Base-by-base conservation (phyloP, 2,888 invertebrate species). In the Drosophila maculinotata region DNA sequence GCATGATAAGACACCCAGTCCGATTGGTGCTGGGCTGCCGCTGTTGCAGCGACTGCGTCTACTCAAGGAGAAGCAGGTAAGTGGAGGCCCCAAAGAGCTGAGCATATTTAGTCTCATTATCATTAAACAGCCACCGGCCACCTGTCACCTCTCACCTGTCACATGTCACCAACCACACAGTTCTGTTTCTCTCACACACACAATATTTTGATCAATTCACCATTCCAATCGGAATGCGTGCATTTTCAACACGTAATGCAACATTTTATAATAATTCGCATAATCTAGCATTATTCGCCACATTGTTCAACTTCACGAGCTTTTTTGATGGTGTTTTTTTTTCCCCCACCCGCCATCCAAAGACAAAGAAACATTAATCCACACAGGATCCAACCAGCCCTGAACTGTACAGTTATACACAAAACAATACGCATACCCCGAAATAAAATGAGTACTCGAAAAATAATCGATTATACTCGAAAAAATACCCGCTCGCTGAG, bases 1-100 rank as follows among this genome's bases (percentile, higher is more conserved):
- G 45, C 89, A 83, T 17, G 90, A 90, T 56, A 94, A 94, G 80
- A 92, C 93, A 39, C 93, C 93, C 54, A 96, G 96, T 48, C 96
- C 96, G 0, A 93, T 97, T 65, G 97, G 97, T 35, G 97, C 97
- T 3, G 97, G 97, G 0, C 92, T 97, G 52, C 97, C 97, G 0
- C 91, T 97, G 23, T 91, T 97, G 7, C 94, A 96, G 36, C 92
- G 97, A 58, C 92, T 97, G 48, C 95, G 96, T 84, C 92, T 97
- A 38, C 93, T 97, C 0, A 97, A 96, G 90, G 97, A 97, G 90
- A 97, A 96, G 91, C 96, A 97, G 92, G 95, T 95, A 79, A 90
- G 87, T 91, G 26, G 8, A 15, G 44, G 14, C 17, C 12, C 8
- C n/a, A 62, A 25, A 12, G 45, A 47, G 15, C 31, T 39, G 20